Base-by-base conservation (phyloP, 2,888 invertebrate species). In the Diaphora mendica region DNA sequence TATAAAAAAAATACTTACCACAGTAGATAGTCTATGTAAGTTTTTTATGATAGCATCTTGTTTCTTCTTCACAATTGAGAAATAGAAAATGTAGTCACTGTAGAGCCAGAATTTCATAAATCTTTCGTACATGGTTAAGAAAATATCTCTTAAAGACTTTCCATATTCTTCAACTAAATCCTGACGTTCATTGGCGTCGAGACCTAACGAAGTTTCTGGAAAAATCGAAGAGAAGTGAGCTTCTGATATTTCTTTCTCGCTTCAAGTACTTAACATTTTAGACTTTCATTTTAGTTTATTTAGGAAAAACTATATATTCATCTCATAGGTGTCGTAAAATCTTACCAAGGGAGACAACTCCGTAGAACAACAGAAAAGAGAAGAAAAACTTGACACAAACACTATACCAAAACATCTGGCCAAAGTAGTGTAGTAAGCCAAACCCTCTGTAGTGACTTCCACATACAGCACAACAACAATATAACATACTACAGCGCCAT, bases 181-280 rank as follows among this genome's bases (percentile, higher is more conserved):
- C 9, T 76, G 81, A 55, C 87, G 81, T 33, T 85, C 83, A 2
- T 81, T 81, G 44, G 83, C 79, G n/a, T 71, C 74, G 11, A 76
- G 79, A 2, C 88, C 88, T 17, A 88, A 68, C 11, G 87, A 86
- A 7, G 88, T 88, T 66, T 87, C 89, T 89, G 75, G 9, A 85
- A 80, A n/a, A 44, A 15, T 51, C 23, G 2, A 51, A 23, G 23
- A 51, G 5, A 51, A 51, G 1, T 23, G 1, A 23, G 23, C 20
- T 51, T 51, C 13, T 48, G 44, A 20, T 7, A 23, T 7, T 44
- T 48, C 48, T 48, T 48, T 20, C 1, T 48, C 20, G 5, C 23
- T 51, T 51, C 8, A 51, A 23, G 51, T 9, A 11, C 11, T 9
- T 39, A 48, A 7, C 20, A 48, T 48, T 48, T 48, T 44, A 42